phyloP scores from a whole-genome alignment of 2,888 invertebrate species.

The Melanostoma scalare region DNA sequence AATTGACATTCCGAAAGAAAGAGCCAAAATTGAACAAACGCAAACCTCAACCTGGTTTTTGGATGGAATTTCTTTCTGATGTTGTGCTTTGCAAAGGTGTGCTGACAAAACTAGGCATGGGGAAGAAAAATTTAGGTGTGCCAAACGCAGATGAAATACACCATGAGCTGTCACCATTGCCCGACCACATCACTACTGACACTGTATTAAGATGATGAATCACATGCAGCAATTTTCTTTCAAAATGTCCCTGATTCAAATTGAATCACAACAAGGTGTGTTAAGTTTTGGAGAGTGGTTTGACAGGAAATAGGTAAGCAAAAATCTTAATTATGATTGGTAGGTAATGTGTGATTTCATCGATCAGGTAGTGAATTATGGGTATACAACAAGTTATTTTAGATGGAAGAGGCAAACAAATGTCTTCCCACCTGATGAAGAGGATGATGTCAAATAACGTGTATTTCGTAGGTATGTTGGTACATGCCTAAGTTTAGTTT shows the following conservation, averaged over 20 bases:
- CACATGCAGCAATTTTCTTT: constrained; percentile 18
- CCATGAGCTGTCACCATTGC: constrained; percentile 34
- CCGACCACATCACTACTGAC: constrained; percentile 4
- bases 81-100: constrained; percentile 40
- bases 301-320: constrained; percentile 46
- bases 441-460: constrained; percentile 14
- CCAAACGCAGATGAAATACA: constrained; percentile 38
- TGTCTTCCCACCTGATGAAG: constrained; percentile 26
- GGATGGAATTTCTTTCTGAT: constrained; percentile 20
- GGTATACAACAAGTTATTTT: background rate
- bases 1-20: constrained; percentile 64
- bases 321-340: constrained; percentile 27
- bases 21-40: constrained; percentile 27
- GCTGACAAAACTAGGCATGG: constrained; percentile 19
- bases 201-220: constrained; percentile 48
- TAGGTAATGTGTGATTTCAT: constrained; percentile 23
- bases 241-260: constrained; percentile 40
- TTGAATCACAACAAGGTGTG: constrained; percentile 12
- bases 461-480: too few species aligned
- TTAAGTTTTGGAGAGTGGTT: background rate
- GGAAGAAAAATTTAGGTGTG: constrained; percentile 49
- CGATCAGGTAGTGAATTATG: constrained; percentile 14
- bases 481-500: too few species aligned
- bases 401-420: constrained; percentile 12
- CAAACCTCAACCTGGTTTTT: constrained; percentile 40